phyloP scores from a whole-genome alignment of 2,797 vertebrate genomes.

The Pelochelys cantorii region DNA sequence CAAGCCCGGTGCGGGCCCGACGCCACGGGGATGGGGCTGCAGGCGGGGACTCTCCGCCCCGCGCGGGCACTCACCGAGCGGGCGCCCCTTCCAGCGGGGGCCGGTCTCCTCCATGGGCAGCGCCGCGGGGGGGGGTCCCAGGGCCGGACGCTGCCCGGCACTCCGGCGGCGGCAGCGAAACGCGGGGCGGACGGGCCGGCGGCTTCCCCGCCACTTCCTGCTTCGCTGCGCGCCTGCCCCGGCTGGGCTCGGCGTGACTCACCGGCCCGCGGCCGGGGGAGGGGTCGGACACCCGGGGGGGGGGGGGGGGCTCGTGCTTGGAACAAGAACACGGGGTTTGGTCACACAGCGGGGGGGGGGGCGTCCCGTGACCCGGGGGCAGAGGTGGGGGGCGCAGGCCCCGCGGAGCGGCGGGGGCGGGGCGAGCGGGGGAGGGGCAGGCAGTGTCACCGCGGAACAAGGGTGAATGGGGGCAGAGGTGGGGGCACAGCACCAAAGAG shows the following conservation, averaged over 20 bases:
- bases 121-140: too few relatives aligned
- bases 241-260: constrained; percentile 1
- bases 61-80: constrained; percentile 11
- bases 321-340: not conserved
- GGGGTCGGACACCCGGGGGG: not conserved
- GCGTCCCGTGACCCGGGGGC: too few relatives aligned
- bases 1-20: not conserved
- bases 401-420: too few relatives aligned
- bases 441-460: not conserved
- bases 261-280: not conserved
- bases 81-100: not conserved
- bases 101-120: constrained; percentile 33
- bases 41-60: too few relatives aligned
- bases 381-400: too few relatives aligned
- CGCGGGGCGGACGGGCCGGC: not conserved
- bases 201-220: constrained; percentile 28
- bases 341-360: not conserved
- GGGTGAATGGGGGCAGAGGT: too few relatives aligned
- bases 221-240: not conserved
- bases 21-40: too few relatives aligned
- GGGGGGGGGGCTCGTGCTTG: not conserved
- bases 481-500: too few relatives aligned
- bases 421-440: too few relatives aligned
- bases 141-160: not conserved
- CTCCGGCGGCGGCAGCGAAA: not conserved